phyloP scores from a whole-genome alignment of 2,888 invertebrate genomes.

The Mycogona germanica region DNA sequence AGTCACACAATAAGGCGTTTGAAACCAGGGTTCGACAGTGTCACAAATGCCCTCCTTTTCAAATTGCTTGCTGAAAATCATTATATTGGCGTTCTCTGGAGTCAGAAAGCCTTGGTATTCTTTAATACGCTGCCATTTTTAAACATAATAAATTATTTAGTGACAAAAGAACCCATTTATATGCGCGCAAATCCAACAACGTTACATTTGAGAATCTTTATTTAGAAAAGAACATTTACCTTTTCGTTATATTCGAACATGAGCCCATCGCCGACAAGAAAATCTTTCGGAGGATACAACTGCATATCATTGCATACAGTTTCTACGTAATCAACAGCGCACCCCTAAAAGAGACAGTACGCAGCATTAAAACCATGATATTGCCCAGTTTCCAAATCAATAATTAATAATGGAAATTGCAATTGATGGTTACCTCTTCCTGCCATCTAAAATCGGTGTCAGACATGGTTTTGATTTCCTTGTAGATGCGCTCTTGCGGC shows the following conservation, averaged over 20 bases:
- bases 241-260: constrained; percentile 64
- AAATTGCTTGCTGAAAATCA: constrained; percentile 52
- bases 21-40: constrained; percentile 66
- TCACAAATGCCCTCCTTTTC: constrained; percentile 43
- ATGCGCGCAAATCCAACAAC: neutral
- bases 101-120: constrained; percentile 47
- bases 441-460: constrained; percentile 32
- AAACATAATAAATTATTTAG: constrained; percentile 10
- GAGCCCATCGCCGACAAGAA: constrained; percentile 59
- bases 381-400: neutral
- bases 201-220: neutral
- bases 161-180: neutral
- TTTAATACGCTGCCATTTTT: constrained; percentile 44
- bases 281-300: constrained; percentile 61
- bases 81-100: constrained; percentile 55
- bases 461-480: constrained; percentile 60
- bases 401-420: neutral
- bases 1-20: constrained; percentile 55
- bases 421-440: constrained; percentile 36
- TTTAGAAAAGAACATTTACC: constrained; percentile 31
- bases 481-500: constrained; percentile 53
- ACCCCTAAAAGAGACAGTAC: constrained; percentile 23
- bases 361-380: too few relatives aligned
- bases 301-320: constrained; percentile 64
- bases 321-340: constrained; percentile 63